Base-by-base conservation (phyloP, 2,113 vertebrate genomes). In the Chionis minor region DNA sequence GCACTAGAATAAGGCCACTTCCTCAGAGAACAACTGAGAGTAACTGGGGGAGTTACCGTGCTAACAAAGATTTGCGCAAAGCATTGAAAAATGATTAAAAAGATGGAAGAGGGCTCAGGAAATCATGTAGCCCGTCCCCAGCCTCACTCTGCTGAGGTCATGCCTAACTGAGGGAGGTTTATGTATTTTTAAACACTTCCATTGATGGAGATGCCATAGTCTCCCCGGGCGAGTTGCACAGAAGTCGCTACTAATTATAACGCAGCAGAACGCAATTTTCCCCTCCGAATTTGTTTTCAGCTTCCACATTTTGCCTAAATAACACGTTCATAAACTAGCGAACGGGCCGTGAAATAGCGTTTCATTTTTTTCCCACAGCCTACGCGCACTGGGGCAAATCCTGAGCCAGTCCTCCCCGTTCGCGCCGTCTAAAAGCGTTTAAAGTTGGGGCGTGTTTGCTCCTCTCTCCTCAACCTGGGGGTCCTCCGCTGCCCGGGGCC, bases 251-350 rank as follows among this genome's bases (percentile, higher is more conserved):
- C 85, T 66, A 77, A 80, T 79, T 77, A 22, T 66, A 92, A 90
- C 19, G 15, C 21, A 26, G 66, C 35, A 70, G 70, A 93, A 82
- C 7, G 10, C 49, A 11, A 2, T 72, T 95, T 92, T 54, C 47
- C 44, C 44, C 40, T 67, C 63, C n/a, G 44, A 45, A 77, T 63
- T 44, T 22, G 20, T 63, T 78, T 78, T 59, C 7, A 2, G 54
- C 33, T 65, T 40, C 33, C 18, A 5, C n/a, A 9, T 19, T 20
- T 69, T 26, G 52, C 33, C 38, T 44, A 49, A 77, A 61, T 8
- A 14, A 14, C 1, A 3, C 28, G 1, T 18, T n/a, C 11, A 4
- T 14, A 33, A 65, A 65, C 21, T 9, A n/a, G 18, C 1, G 0
- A 26, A 40, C 0, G 15, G 40, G 55, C 58, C 2, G 2, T 17